Base-by-base conservation (phyloP, 2,888 invertebrate species). In the Mesorhabditis spiculigera region DNA sequence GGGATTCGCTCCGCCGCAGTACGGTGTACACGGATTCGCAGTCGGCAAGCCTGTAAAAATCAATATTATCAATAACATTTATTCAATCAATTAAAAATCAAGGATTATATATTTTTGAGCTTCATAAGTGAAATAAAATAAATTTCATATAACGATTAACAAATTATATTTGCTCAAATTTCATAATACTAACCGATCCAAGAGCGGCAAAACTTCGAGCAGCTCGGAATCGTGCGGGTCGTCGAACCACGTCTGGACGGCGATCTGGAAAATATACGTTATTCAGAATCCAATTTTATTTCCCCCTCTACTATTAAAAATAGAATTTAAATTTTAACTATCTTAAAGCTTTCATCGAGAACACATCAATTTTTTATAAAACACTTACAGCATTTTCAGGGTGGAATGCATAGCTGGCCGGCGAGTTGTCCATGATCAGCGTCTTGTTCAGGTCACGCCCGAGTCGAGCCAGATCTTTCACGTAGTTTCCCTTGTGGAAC, bases 331-430 rank as follows among this genome's bases (percentile, higher is more conserved):
- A 16, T n/a, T n/a, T n/a, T 45, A 28, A 58, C 16, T 43, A 50
- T 28, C 58, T 41, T 41, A 41, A 65, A n/a, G n/a, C n/a, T 63
- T 13, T 61, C 6, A 43, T 43, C 42, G 43, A 58, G n/a, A 61
- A 67, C 67, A 43, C 5, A 44, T n/a, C n/a, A 73, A 10, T 72
- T 61, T n/a, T 69, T 8, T 41, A 66, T 10, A 50, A 58, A 68
- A n/a, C 73, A 91, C 93, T 92, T 88, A 98, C 96, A 88, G 97
- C 97, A 90, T 98, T 98, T 88, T 97, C 95, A 86, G 97, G 97
- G 91, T 98, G 98, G 92, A 99, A 99, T 90, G 97, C 95, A 89
- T 99, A 98, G 80, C 95, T 95, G 86, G 96, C 96, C 85, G 98
- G 98, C 86, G 97, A 98, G 90, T 99, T 98, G 90, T 98, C 98